Evolutionary conservation across 1,140 invertebrate species (phyloP), one percentile per base, ranked within the genome.

Genomic region (Eumaeus atala): DNA sequence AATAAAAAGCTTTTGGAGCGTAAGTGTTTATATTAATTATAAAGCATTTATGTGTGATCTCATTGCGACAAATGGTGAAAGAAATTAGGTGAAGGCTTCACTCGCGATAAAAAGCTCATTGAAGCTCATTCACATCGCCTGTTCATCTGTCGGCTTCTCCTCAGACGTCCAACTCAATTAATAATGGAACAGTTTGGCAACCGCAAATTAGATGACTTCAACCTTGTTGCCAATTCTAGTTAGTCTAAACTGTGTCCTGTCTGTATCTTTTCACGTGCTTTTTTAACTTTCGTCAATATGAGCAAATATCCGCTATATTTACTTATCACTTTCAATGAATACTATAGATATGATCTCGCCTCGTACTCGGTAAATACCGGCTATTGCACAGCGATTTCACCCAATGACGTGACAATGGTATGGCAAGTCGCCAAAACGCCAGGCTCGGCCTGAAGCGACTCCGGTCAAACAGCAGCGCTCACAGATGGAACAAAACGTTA

Each of bases 91-190:
- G 61, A 69, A 63, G 66, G 66, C 51, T 64, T 56, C 51, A 48
- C 54, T 61, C 61, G 48, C 58, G 50, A 64, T 66, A 56, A 66
- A 58, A 58, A 51, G 52, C 34, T 57, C 18, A 58, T 48, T 48
- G 51, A 54, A 54, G 28, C 58, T 69, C 63, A 66, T 69, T 66
- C 61, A 63, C 47, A 58, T 54, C 58, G 42, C 58, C 57, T 48
- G 48, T 51, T 28, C 57, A 54, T 47, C 42, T 16, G 35, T 53
- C 55, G 49, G 37, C 54, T 44, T 28, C 54, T 59, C 60, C 59
- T 58, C 44, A 67, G 51, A 51, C 59, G 66, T 65, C 54, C 62
- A 61, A 53, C 53, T 56, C 57, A 64, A 65, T 72, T 67, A 63
- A 66, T 61, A 62, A 53, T 61, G 58, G 54, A 68, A 68, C 56